Percentiles rank a stretch among this genome's conserved stretches.
These are phyloP conservation scores for Limnephilus rhombicus DNA, from an alignment of 2,888 invertebrate genomes.

Conservation along the genomic window DNA sequence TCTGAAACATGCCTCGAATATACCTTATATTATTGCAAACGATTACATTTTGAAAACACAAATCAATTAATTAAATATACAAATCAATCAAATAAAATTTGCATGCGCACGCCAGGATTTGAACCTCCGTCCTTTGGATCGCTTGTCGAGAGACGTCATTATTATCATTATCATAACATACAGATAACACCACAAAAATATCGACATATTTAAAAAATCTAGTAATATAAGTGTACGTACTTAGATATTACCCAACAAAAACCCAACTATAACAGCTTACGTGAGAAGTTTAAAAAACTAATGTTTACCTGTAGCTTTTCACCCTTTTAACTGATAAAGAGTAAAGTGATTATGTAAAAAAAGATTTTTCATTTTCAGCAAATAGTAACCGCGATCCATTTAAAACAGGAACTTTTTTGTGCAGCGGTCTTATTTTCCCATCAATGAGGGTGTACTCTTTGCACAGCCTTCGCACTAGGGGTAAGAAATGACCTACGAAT, in stretches of 20 bases:
- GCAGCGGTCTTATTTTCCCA: neutral
- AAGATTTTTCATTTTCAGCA: neutral
- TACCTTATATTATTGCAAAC: too few relatives aligned
- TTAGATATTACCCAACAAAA: neutral
- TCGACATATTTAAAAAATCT: neutral
- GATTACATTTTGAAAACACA: too few relatives aligned
- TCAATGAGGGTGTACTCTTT: neutral
- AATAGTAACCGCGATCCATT: neutral
- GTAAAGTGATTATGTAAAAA: neutral
- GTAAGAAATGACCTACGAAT: neutral
- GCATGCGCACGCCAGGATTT: too few relatives aligned
- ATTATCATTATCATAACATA: neutral
- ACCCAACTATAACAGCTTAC: neutral
- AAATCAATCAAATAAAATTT: too few relatives aligned
- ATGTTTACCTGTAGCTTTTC: neutral
- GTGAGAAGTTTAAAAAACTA: neutral
- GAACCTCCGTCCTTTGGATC: too few relatives aligned
- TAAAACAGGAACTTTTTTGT: neutral
- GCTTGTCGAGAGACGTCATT: too few relatives aligned
- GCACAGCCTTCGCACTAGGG: neutral
- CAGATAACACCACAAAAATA: neutral
- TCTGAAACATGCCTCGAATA: too few relatives aligned
- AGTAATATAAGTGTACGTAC: neutral
- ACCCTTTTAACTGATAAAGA: neutral
- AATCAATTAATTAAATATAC: too few relatives aligned